phyloP scores from a whole-genome alignment of 2,888 invertebrate species.

The Xylota sylvarum region DNA sequence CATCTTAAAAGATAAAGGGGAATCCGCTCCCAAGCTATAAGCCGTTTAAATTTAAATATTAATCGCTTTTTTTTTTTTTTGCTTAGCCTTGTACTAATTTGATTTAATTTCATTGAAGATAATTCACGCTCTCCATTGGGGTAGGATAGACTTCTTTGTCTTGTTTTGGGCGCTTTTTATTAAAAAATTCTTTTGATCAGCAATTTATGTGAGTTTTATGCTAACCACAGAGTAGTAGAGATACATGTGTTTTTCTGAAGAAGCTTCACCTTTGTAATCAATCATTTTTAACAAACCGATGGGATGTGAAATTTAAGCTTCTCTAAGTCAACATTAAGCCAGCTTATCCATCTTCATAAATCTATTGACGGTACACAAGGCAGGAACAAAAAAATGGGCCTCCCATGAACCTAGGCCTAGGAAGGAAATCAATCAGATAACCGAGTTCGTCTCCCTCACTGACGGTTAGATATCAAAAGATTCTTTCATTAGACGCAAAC shows the following conservation, averaged over 20 bases:
- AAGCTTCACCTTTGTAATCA: conserved; percentile 9
- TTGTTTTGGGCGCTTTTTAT: not conserved
- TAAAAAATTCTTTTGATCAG: conserved; percentile 31
- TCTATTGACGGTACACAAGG: not conserved
- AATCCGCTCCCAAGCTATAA: conserved; percentile 14
- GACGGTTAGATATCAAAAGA: not conserved
- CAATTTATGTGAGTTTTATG: not conserved
- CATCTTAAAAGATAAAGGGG: not conserved
- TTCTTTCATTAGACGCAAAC: not conserved
- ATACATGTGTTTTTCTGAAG: not conserved
- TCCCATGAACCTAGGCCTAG: not conserved
- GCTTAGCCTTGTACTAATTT: conserved; percentile 45
- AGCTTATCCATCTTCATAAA: conserved; percentile 27
- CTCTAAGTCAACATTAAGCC: conserved; percentile 23
- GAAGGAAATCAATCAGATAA: conserved; percentile 18
- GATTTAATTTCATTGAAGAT: conserved; percentile 52
- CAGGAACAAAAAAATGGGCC: not conserved
- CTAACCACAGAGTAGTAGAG: not conserved
- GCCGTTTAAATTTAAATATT: conserved; percentile 48
- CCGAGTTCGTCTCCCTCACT: too few species aligned
- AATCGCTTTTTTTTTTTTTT: conserved; percentile 19
- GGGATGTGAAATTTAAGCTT: conserved; percentile 28
- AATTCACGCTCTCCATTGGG: conserved; percentile 7
- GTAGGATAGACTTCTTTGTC: not conserved
- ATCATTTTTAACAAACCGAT: conserved; percentile 17